Conservation (phyloP, 2,888 invertebrate genomes). For the Lasius fuliginosus region DNA sequence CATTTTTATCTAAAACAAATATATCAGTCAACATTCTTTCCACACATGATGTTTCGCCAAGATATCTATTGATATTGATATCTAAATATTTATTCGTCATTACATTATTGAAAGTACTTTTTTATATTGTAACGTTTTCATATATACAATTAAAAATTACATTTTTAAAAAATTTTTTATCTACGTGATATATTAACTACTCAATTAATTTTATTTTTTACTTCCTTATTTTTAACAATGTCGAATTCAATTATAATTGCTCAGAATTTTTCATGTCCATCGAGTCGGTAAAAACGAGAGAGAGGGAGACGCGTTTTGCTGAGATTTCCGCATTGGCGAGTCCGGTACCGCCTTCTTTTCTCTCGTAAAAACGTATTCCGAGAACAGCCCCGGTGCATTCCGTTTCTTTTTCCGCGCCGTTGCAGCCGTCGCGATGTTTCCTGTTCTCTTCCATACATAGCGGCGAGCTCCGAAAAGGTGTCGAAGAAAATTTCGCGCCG, state of each 20-base stretch:
- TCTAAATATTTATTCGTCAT: neutral
- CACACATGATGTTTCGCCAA: neutral
- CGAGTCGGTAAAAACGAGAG: neutral
- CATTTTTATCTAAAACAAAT: neutral
- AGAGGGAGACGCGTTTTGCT: neutral
- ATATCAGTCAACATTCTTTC: neutral
- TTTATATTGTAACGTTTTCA: neutral
- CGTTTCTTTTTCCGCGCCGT: conserved; percentile 23
- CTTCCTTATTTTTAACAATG: neutral
- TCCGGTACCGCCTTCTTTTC: neutral
- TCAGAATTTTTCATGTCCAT: neutral
- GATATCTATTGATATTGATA: neutral
- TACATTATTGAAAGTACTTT: neutral
- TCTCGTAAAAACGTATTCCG: neutral
- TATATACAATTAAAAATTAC: neutral
- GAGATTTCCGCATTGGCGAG: neutral
- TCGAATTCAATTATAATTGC: neutral
- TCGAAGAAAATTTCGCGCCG: conserved; percentile 30
- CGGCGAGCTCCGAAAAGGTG: conserved; percentile 32
- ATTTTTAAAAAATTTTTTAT: neutral
- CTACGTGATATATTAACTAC: neutral
- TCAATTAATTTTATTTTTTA: neutral
- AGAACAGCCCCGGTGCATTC: conserved; percentile 10
- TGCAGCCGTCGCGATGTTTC: conserved; percentile 31
- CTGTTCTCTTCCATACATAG: conserved; percentile 40